Conservation (phyloP, 2,888 invertebrate species). For the Agapostemon virescens region DNA sequence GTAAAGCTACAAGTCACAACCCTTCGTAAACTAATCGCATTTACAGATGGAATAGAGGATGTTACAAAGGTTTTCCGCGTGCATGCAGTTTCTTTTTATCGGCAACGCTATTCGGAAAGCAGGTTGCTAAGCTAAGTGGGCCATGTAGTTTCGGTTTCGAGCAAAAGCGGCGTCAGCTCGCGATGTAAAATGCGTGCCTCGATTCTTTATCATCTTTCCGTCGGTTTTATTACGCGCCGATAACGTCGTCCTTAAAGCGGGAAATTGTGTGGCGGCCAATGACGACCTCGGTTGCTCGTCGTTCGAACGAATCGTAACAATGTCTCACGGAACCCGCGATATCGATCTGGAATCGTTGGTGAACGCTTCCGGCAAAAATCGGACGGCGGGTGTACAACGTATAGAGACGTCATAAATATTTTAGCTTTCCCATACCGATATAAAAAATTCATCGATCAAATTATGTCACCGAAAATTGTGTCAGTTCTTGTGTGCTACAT, state of each 20-base stretch:
- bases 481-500: too few relatives aligned
- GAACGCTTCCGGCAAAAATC: not conserved
- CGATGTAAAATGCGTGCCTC: conserved; percentile 14
- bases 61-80: not conserved
- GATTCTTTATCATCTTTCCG: conserved; percentile 6
- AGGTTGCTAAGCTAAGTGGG: conserved; percentile 14
- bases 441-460: too few relatives aligned
- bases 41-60: not conserved
- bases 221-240: conserved; percentile 17
- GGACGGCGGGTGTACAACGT: not conserved
- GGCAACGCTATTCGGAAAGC: not conserved
- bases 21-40: not conserved
- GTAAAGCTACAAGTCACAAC: not conserved
- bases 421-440: too few relatives aligned
- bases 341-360: not conserved
- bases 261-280: conserved; percentile 2
- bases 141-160: conserved; percentile 13
- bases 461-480: too few relatives aligned
- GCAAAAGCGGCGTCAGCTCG: conserved; percentile 9
- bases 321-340: not conserved
- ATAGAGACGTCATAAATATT: too few relatives aligned
- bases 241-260: conserved; percentile 18
- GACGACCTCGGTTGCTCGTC: not conserved
- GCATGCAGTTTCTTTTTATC: not conserved
- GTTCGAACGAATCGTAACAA: not conserved